Conservation (phyloP, 2,888 invertebrate genomes). For the Apotomis turbidana region DNA sequence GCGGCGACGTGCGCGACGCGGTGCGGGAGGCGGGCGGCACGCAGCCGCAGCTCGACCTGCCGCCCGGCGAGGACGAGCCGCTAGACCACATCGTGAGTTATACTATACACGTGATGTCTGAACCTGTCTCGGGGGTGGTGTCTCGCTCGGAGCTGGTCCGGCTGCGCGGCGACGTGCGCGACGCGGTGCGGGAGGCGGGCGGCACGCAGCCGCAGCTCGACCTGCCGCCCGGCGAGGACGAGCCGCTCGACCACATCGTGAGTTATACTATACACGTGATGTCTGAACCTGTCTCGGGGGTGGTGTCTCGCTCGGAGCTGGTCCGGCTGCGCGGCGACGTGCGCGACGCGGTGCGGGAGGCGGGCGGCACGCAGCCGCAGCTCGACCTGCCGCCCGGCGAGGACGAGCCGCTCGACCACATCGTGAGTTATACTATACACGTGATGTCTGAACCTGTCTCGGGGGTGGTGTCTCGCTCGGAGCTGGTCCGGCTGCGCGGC, state of each 20-base stretch:
- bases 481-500: conserved; percentile 91
- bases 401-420: conserved; percentile 84
- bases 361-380: conserved; percentile 68
- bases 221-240: conserved; percentile 87
- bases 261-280: conserved; percentile 42
- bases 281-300: conserved; percentile 86
- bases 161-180: conserved; percentile 90
- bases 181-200: conserved; percentile 84
- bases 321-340: conserved; percentile 91
- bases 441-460: conserved; percentile 50
- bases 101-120: conserved; percentile 64
- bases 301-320: conserved; percentile 92
- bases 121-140: conserved; percentile 87
- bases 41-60: conserved; percentile 78
- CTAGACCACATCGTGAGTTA: conserved; percentile 75
- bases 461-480: conserved; percentile 91
- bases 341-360: conserved; percentile 86
- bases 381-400: conserved; percentile 86
- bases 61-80: conserved; percentile 87
- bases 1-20: conserved; percentile 88
- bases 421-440: conserved; percentile 58
- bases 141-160: conserved; percentile 92
- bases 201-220: conserved; percentile 73
- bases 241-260: conserved; percentile 80
- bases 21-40: conserved; percentile 84